These are phyloP conservation scores for Protodeltote pygarga DNA, from an alignment of 2,888 invertebrate genomes.

Conservation along the genomic window DNA sequence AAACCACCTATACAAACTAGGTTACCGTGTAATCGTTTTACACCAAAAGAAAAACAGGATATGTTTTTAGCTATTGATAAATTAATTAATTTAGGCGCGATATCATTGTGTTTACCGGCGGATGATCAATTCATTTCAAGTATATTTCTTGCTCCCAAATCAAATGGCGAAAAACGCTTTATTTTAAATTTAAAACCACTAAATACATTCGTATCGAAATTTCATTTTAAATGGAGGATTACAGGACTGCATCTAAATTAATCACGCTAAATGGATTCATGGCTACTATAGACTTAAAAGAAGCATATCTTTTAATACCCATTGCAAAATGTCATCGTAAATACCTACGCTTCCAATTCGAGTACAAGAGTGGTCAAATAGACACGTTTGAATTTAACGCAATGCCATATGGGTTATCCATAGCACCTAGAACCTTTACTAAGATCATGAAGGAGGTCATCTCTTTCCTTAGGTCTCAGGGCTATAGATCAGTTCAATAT, in stretches of 20 bases:
- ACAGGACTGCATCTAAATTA: slow-evolving; percentile 32
- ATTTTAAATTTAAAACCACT: slow-evolving; percentile 39
- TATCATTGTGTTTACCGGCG: slow-evolving; percentile 11
- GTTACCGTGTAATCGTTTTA: too few relatives aligned
- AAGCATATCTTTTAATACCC: too few relatives aligned
- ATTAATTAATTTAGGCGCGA: slow-evolving; percentile 29
- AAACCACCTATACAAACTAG: too few relatives aligned
- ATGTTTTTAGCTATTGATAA: slow-evolving; percentile 32
- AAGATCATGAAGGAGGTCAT: slow-evolving; percentile 8
- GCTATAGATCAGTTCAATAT: neutral
- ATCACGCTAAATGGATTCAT: slow-evolving; percentile 18
- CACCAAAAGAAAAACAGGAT: slow-evolving; percentile 1
- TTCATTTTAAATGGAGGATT: slow-evolving; percentile 46
- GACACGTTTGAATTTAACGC: neutral
- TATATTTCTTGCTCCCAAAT: slow-evolving; percentile 34
- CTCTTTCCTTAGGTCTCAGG: neutral
- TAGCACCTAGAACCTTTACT: slow-evolving; percentile 1
- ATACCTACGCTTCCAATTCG: slow-evolving; percentile 37
- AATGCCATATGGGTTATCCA: slow-evolving; percentile 4
- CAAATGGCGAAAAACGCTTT: slow-evolving; percentile 32
- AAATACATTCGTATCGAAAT: slow-evolving; percentile 29
- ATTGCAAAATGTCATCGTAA: slow-evolving; percentile 16
- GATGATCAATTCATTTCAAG: slow-evolving; percentile 28
- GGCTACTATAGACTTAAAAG: slow-evolving; percentile 39
- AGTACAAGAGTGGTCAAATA: too few relatives aligned